phyloP scores from a whole-genome alignment of 2,113 vertebrate species.

The Arizona elegans region DNA sequence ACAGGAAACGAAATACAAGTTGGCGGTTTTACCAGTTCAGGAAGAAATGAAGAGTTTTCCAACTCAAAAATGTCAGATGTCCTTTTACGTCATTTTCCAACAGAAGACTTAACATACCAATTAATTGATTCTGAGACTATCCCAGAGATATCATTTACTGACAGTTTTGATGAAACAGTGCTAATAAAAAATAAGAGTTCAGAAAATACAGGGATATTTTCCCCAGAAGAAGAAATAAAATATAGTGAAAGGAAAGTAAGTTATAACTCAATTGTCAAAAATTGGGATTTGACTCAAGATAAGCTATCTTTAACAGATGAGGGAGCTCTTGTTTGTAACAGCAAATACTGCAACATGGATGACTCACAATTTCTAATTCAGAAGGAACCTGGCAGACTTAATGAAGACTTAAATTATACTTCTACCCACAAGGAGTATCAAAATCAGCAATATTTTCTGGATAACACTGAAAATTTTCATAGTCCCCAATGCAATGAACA shows the following conservation, averaged over 20 bases:
- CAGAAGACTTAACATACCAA: conserved; percentile 66
- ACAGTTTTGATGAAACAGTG: conserved; percentile 71
- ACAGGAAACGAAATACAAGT: conserved; percentile 3
- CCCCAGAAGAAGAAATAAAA: neutral
- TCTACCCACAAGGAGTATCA: conserved; percentile 14
- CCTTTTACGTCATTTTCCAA: conserved; percentile 74
- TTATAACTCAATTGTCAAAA: neutral
- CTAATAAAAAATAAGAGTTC: conserved; percentile 42
- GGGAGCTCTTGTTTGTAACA: neutral
- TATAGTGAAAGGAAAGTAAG: conserved; percentile 19
- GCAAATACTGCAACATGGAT: conserved; percentile 17
- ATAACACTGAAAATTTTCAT: conserved; percentile 59
- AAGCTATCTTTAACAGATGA: neutral
- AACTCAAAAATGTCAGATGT: conserved; percentile 65
- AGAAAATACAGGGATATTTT: neutral
- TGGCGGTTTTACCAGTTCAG: neutral
- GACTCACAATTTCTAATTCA: conserved; percentile 4
- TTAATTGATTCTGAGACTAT: conserved; percentile 81
- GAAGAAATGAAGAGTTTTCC: conserved; percentile 10
- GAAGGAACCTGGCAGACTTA: neutral
- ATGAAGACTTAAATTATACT: conserved; percentile 24
- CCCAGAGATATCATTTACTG: conserved; percentile 77
- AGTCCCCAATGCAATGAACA: conserved; percentile 70
- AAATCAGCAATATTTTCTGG: conserved; percentile 40
- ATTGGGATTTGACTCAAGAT: neutral